Evolutionary conservation across 2,888 invertebrate species (phyloP).

Genomic region (Rhagium mordax): DNA sequence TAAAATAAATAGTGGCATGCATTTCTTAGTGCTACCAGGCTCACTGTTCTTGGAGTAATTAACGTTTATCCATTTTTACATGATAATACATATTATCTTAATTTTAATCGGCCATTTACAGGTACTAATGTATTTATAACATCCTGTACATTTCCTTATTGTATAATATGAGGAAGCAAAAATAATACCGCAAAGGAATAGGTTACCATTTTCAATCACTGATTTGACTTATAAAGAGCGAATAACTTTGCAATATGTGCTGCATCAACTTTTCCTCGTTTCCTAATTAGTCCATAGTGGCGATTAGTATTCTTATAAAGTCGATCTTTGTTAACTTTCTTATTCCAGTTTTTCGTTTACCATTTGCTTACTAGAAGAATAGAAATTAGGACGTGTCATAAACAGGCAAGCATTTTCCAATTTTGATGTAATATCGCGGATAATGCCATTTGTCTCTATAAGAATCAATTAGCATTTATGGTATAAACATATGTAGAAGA

Average conservation of each 20-base stretch:
- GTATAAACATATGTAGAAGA: background rate
- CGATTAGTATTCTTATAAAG: conserved; percentile 16
- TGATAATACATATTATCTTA: no score
- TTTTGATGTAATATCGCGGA: background rate
- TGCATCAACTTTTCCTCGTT: conserved; percentile 7
- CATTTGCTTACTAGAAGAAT: background rate
- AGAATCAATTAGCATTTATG: background rate
- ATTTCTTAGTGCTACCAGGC: no score
- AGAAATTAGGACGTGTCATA: background rate
- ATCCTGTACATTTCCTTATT: no score
- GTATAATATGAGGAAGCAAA: background rate
- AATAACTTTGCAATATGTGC: background rate
- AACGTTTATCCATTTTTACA: no score
- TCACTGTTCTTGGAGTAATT: no score
- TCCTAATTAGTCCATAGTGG: background rate
- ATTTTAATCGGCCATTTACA: no score
- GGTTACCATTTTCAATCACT: background rate
- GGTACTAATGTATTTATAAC: no score
- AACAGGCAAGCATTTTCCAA: conserved; percentile 1
- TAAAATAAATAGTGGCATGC: no score
- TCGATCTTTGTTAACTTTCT: conserved; percentile 18
- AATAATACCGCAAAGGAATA: background rate
- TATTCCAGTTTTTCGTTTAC: background rate
- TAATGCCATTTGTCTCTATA: background rate
- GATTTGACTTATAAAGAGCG: background rate